Conservation (phyloP, 2,888 invertebrate genomes). For the Petrophora chlorosata region DNA sequence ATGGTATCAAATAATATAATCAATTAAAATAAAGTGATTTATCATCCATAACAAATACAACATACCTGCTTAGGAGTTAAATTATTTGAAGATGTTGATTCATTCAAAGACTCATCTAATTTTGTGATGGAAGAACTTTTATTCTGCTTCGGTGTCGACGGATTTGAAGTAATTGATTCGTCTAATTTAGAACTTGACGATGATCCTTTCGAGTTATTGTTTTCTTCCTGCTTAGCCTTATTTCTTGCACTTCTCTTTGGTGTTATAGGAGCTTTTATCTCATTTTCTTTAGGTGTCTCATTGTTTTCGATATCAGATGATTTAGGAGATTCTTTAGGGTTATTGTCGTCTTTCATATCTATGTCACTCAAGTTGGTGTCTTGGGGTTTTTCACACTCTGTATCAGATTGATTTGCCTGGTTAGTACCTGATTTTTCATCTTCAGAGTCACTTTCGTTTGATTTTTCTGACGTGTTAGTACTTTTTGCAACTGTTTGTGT, state of each 20-base stretch:
- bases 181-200: conserved; percentile 49
- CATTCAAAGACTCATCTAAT: conserved; percentile 59
- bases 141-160: conserved; percentile 58
- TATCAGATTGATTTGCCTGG: background rate
- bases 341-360: conserved; percentile 19
- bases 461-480: conserved; percentile 4
- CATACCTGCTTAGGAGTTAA: conserved; percentile 70
- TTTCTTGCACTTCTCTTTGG: conserved; percentile 59
- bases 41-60: too few species aligned
- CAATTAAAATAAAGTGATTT: too few species aligned
- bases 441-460: background rate
- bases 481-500: conserved; percentile 10
- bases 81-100: conserved; percentile 48
- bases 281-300: conserved; percentile 13
- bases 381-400: background rate
- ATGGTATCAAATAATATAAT: too few species aligned
- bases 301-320: conserved; percentile 13
- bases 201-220: conserved; percentile 49
- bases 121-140: conserved; percentile 55
- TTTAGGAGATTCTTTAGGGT: conserved; percentile 21
- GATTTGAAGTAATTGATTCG: conserved; percentile 52
- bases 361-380: background rate
- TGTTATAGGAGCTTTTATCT: conserved; percentile 38
- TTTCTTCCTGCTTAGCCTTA: conserved; percentile 51
- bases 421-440: background rate